Evolutionary conservation across 2,113 vertebrate species (phyloP).

Genomic region (Silurus meridionalis): DNA sequence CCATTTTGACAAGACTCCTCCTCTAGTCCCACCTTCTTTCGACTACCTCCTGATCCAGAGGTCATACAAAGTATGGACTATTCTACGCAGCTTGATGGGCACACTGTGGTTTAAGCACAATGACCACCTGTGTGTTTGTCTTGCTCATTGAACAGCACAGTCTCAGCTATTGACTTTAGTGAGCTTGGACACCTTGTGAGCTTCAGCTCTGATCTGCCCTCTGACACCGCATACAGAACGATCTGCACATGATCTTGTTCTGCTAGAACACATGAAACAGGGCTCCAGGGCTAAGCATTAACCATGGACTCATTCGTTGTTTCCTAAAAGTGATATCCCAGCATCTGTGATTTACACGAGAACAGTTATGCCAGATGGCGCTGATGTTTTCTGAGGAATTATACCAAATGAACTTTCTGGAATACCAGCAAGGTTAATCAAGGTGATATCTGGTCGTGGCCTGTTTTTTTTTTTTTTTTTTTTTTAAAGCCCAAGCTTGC

Average conservation of each 20-base stretch:
- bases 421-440: conserved; percentile 8
- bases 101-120: conserved; percentile 12
- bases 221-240: conserved; percentile 12
- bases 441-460: background rate
- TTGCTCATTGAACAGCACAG: background rate
- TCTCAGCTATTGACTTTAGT: conserved; percentile 32
- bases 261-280: conserved; percentile 16
- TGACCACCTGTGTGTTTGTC: conserved; percentile 23
- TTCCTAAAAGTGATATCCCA: background rate
- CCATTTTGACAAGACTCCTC: conserved; percentile 1
- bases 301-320: background rate
- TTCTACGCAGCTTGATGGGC: background rate
- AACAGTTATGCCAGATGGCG: background rate
- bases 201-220: conserved; percentile 8
- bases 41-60: conserved; percentile 6
- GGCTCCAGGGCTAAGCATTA: conserved; percentile 3
- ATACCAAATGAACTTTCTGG: conserved; percentile 4
- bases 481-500: background rate
- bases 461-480: background rate
- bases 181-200: background rate
- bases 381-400: background rate
- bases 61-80: conserved; percentile 34
- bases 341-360: background rate
- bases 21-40: background rate
- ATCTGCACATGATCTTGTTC: background rate